Percentiles rank a stretch among this genome's conserved stretches.
These are phyloP conservation scores for Dioctria linearis DNA, from an alignment of 2,888 invertebrate genomes.

Conservation along the genomic window DNA sequence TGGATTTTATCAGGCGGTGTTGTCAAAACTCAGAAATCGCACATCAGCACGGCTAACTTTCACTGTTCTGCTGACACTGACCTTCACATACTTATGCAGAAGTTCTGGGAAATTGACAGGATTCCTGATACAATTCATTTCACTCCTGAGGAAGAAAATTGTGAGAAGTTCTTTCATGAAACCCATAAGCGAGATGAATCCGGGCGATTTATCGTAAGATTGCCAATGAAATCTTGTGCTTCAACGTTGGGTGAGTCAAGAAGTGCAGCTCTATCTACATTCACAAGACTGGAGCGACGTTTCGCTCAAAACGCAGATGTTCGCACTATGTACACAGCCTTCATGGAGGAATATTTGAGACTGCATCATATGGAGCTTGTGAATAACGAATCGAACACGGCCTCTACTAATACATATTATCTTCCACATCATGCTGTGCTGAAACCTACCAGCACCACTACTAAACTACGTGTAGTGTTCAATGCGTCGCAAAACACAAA, in stretches of 20 bases:
- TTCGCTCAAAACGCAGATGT: background rate
- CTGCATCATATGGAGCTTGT: background rate
- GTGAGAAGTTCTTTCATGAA: background rate
- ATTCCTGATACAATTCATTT: background rate
- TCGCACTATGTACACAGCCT: background rate
- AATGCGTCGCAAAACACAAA: too few relatives aligned
- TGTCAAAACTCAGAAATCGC: too few relatives aligned
- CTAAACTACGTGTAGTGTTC: too few relatives aligned
- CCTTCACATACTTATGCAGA: background rate
- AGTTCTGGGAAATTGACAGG: background rate
- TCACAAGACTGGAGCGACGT: too few relatives aligned
- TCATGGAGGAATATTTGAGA: too few relatives aligned
- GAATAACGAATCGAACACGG: background rate
- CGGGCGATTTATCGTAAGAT: too few relatives aligned
- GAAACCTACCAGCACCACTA: background rate
- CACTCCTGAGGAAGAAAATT: background rate
- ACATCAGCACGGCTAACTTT: background rate
- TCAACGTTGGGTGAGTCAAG: too few relatives aligned
- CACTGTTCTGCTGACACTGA: background rate
- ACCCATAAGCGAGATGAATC: too few relatives aligned
- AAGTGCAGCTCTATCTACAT: too few relatives aligned
- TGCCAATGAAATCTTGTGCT: too few relatives aligned
- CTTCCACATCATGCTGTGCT: background rate
- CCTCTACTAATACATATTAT: background rate
- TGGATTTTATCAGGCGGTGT: background rate